phyloP scores from a whole-genome alignment of 2,888 invertebrate genomes.

The Morinoia aosen region DNA sequence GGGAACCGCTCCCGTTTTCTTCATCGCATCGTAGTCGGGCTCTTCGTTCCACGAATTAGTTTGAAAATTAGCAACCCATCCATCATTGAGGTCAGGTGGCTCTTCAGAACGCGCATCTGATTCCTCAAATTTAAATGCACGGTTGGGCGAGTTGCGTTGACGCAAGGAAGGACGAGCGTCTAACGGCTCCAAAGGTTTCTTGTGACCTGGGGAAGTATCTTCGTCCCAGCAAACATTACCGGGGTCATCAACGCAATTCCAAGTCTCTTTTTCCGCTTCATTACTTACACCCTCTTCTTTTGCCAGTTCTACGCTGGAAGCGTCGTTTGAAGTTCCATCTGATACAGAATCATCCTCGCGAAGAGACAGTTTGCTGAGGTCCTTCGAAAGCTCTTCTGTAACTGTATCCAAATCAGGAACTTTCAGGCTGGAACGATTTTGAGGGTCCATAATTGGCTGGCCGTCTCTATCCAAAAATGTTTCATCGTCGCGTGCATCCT shows the following conservation, averaged over 20 bases:
- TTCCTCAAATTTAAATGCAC: neutral
- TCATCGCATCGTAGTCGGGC: neutral
- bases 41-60: slow-evolving; percentile 9
- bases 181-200: neutral
- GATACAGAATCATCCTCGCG: slow-evolving; percentile 9
- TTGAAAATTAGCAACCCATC: slow-evolving; percentile 23
- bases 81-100: neutral
- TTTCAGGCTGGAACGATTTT: neutral
- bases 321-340: neutral
- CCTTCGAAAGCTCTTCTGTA: slow-evolving; percentile 15
- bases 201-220: neutral
- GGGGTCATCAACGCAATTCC: slow-evolving; percentile 28
- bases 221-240: slow-evolving; percentile 2
- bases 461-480: neutral
- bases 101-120: neutral
- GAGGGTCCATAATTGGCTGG: neutral
- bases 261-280: neutral
- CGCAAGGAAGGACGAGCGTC: neutral
- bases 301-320: slow-evolving; percentile 12
- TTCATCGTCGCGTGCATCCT: neutral
- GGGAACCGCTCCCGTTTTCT: slow-evolving; percentile 44
- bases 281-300: neutral
- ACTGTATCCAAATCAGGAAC: slow-evolving; percentile 34
- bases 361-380: slow-evolving; percentile 6
- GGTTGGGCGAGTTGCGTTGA: neutral